Evolutionary conservation across 1,140 invertebrate genomes (phyloP), one percentile per base, ranked within the genome.

Genomic region (Neodiprion fabricii): DNA sequence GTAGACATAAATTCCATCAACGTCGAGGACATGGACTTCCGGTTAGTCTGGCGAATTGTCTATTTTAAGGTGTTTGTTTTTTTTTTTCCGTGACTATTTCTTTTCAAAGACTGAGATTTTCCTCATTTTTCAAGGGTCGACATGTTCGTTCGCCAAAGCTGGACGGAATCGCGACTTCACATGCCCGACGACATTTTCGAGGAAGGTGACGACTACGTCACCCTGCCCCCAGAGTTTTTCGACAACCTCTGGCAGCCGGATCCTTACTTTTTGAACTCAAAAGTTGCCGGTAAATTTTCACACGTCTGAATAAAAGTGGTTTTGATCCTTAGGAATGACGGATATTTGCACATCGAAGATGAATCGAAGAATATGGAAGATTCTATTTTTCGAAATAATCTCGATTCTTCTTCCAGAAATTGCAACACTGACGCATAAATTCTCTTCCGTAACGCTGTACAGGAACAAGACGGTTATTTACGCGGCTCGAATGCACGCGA

Each of bases 221-320:
- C 94, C 12, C 83, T 96, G 48, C 94, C 95, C 21, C 91, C 92
- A 14, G 93, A 94, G 83, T 93, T 95, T 85, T 95, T 95, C 80
- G 93, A 96, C 78, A 93, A 93, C 80, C 89, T 96, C 4, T 96
- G 95, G 95, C 94, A 96, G 82, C 95, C 95, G 0, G 95, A 96
- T 86, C 92, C 95, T 9, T 96, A 95, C 84, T 96, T 96, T 85
- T 87, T 95, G 4, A 96, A 96, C 86, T 95, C 94, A 1, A 96
- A 96, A 90, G 92, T 94, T 66, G 93, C 94, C 79, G 94, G 93
- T 94, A 88, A 86, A 83, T 83, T 71, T 71, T 68, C 67, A 28
- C 2, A 68, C 69, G 48, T 48, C 7, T 49, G 12, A 5, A 40
- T 68, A 53, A n/a, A 21, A 69, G 48, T 71, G 11, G 5, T 40